Percentiles rank a stretch among this genome's conserved stretches.
Evolutionary conservation across 2,888 invertebrate genomes (phyloP).

Genomic region (Zaprionus lineosus): DNA sequence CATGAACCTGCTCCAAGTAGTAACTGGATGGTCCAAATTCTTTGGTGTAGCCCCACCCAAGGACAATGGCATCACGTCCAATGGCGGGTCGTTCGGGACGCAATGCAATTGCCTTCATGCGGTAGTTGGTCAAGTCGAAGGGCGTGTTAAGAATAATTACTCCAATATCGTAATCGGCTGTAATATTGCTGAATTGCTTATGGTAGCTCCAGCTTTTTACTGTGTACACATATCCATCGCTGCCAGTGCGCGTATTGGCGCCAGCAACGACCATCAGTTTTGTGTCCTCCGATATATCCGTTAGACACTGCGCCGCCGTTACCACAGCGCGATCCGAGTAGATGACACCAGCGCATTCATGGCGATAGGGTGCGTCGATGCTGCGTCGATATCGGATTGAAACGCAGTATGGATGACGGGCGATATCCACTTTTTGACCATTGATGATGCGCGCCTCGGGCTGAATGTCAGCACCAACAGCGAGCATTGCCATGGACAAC

Average conservation of each 20-base stretch:
- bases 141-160: conserved; percentile 83
- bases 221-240: conserved; percentile 69
- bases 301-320: conserved; percentile 80
- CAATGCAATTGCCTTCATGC: conserved; percentile 80
- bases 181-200: conserved; percentile 56
- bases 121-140: conserved; percentile 81
- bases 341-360: conserved; percentile 79
- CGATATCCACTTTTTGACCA: conserved; percentile 60
- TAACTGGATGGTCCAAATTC: conserved; percentile 67
- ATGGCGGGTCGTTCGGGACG: conserved; percentile 58
- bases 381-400: conserved; percentile 72
- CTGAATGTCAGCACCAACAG: background rate
- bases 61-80: conserved; percentile 60
- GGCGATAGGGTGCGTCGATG: conserved; percentile 52
- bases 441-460: conserved; percentile 67
- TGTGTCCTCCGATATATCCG: conserved; percentile 32
- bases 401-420: conserved; percentile 72
- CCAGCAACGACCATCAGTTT: conserved; percentile 69
- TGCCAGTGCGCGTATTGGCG: conserved; percentile 69
- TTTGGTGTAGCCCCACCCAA: conserved; percentile 80
- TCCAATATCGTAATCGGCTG: conserved; percentile 83
- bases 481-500: conserved; percentile 3
- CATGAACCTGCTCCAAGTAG: conserved; percentile 83
- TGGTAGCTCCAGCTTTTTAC: conserved; percentile 68
- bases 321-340: conserved; percentile 64